Conservation (phyloP, 2,113 vertebrate genomes). For the Bos taurus region DNA sequence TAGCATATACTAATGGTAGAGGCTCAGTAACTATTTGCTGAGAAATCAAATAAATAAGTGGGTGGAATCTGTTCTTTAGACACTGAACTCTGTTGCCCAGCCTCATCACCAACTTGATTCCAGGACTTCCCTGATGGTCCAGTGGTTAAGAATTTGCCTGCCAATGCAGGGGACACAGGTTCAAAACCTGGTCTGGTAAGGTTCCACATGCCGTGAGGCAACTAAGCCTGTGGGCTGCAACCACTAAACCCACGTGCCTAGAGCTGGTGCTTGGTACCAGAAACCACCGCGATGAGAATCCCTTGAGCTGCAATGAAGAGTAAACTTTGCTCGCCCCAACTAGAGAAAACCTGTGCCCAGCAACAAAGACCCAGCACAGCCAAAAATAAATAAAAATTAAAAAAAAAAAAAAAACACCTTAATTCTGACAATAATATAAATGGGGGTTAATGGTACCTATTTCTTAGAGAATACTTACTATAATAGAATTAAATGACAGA, state of each 20-base stretch:
- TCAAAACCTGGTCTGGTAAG: neutral
- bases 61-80: neutral
- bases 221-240: neutral
- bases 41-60: neutral
- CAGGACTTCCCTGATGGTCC: neutral
- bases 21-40: neutral
- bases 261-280: neutral
- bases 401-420: rapidly evolving
- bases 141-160: neutral
- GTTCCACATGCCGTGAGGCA: neutral
- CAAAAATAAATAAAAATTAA: neutral
- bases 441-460: neutral
- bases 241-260: neutral
- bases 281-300: neutral
- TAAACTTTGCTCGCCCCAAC: neutral
- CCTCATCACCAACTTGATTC: neutral
- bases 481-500: neutral
- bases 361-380: neutral
- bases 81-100: neutral
- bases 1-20: neutral
- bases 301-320: neutral
- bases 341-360: neutral
- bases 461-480: neutral
- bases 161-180: neutral
- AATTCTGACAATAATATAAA: neutral